phyloP scores from a whole-genome alignment of 2,113 vertebrate species.

The Struthidea cinerea region DNA sequence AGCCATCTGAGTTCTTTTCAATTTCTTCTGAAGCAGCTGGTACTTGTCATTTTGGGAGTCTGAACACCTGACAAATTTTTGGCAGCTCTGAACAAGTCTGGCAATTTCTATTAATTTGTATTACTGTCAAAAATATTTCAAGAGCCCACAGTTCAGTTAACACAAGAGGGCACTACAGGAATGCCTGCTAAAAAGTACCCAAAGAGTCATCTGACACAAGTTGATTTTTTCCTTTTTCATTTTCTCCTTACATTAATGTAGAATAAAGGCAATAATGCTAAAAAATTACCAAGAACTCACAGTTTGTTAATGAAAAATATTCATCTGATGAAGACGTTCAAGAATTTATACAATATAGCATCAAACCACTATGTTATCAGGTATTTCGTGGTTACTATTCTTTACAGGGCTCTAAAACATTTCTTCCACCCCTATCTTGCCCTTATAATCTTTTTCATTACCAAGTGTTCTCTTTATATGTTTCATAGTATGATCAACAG shows the following conservation, averaged over 20 bases:
- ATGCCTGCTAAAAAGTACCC: neutral
- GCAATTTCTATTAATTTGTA: neutral
- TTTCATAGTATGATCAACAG: neutral
- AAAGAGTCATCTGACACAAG: neutral
- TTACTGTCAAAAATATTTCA: neutral
- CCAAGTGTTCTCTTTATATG: neutral
- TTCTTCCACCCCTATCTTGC: neutral
- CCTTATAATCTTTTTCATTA: neutral
- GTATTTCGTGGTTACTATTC: neutral
- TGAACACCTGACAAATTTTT: neutral
- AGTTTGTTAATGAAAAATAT: neutral
- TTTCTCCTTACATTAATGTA: neutral
- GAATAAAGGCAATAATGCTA: neutral
- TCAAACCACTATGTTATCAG: neutral
- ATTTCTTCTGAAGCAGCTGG: neutral
- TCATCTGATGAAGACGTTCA: neutral
- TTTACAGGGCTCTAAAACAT: neutral
- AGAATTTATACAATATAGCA: neutral
- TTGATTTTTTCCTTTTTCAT: neutral
- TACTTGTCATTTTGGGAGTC: neutral
- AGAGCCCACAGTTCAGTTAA: neutral
- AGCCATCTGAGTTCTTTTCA: neutral
- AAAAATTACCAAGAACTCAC: neutral
- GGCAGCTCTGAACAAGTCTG: neutral
- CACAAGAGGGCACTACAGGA: conserved; percentile 29